Evolutionary conservation across 2,113 vertebrate genomes (phyloP).

Genomic region (Ammodramus savannarum): DNA sequence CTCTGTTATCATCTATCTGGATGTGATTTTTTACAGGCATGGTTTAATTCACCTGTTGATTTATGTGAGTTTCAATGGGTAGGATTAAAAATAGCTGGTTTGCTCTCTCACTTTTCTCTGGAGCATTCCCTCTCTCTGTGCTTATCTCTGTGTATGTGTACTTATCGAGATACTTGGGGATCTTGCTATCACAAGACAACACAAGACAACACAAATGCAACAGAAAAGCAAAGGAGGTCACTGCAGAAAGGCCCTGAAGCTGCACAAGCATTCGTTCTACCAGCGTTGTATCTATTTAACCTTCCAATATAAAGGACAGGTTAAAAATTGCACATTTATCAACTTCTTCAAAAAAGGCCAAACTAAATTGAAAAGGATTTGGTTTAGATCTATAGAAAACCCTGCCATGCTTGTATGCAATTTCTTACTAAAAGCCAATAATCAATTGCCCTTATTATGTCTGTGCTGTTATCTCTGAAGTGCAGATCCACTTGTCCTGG

Average conservation of each 20-base stretch:
- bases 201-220: neutral
- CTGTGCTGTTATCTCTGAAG: neutral
- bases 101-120: neutral
- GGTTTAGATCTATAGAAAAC: neutral
- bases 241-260: neutral
- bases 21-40: neutral
- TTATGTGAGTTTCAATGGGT: neutral
- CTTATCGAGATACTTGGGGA: neutral
- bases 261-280: neutral
- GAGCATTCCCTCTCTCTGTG: neutral
- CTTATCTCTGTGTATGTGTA: neutral
- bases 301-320: neutral
- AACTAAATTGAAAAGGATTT: neutral
- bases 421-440: neutral
- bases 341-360: neutral
- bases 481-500: neutral
- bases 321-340: neutral
- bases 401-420: rapidly evolving
- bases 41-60: neutral
- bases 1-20: neutral
- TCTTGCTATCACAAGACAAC: neutral
- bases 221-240: neutral
- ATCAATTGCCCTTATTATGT: neutral
- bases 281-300: neutral
- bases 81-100: neutral